Percentiles rank a stretch among this genome's conserved stretches.
Evolutionary conservation across 2,113 vertebrate genomes (phyloP).

Genomic region (Mus pahari): DNA sequence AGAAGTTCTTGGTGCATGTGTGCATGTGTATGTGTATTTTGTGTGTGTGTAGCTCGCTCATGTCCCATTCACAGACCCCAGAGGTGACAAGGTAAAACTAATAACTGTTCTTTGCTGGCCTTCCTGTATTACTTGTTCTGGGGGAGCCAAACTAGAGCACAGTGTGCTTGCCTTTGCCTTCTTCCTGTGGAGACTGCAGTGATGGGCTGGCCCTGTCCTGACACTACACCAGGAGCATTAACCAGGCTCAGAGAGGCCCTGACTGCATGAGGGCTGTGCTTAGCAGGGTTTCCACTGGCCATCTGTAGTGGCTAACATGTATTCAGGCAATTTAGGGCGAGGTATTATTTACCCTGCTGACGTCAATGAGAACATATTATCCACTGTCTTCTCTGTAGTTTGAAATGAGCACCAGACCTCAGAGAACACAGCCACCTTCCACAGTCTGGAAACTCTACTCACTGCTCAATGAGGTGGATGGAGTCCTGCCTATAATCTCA

Average conservation of each 20-base stretch:
- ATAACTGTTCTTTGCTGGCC: neutral
- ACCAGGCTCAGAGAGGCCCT: neutral
- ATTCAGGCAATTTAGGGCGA: slow-evolving; percentile 60
- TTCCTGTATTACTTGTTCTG: neutral
- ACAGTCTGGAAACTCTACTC: neutral
- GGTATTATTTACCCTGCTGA: slow-evolving; percentile 81
- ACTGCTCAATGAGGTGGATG: neutral
- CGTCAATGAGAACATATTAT: slow-evolving; percentile 79
- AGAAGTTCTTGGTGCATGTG: neutral
- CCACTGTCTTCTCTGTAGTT: slow-evolving; percentile 72
- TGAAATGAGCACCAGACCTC: slow-evolving; percentile 69
- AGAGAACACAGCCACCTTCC: slow-evolving; percentile 49
- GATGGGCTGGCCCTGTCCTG: neutral
- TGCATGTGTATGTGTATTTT: neutral
- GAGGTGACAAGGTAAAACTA: neutral
- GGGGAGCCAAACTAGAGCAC: neutral
- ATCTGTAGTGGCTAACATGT: neutral
- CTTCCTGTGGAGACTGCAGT: neutral
- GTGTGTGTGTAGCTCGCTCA: too few species aligned
- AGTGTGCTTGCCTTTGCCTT: fast-evolving
- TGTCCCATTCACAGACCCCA: neutral
- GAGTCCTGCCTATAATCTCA: neutral
- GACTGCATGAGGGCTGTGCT: neutral
- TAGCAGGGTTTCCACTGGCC: slow-evolving; percentile 35
- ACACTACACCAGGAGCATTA: neutral